phyloP scores from a whole-genome alignment of 2,797 vertebrate species.

The Acropternis orthonyx region DNA sequence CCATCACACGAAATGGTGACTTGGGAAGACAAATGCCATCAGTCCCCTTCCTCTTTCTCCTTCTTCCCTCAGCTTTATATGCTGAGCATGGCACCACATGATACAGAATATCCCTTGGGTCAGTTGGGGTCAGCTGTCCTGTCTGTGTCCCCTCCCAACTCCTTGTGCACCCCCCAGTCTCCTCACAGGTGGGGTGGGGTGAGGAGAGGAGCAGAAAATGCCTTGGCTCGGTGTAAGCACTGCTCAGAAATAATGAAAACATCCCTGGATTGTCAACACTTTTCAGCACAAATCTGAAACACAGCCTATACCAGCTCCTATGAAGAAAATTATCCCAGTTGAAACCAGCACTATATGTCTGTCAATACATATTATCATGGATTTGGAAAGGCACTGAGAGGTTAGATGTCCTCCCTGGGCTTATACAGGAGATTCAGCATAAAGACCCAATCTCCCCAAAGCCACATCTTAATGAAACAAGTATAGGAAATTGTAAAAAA shows the following conservation, averaged over 20 bases:
- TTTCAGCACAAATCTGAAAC: neutral
- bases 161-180: neutral
- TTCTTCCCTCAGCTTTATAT: neutral
- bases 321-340: neutral
- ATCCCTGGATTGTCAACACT: neutral
- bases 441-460: neutral
- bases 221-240: neutral
- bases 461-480: fast-evolving
- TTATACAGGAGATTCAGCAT: neutral
- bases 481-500: neutral
- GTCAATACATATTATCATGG: neutral
- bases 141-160: neutral
- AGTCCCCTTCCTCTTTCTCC: neutral
- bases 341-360: neutral
- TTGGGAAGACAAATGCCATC: neutral
- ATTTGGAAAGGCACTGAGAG: neutral
- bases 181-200: neutral
- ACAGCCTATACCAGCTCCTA: neutral
- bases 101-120: neutral
- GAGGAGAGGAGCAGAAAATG: neutral
- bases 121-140: neutral
- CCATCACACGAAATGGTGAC: fast-evolving
- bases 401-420: neutral
- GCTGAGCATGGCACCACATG: neutral
- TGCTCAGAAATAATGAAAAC: neutral